Conservation (phyloP, 2,113 vertebrate species). For the Neoarius graeffei region DNA sequence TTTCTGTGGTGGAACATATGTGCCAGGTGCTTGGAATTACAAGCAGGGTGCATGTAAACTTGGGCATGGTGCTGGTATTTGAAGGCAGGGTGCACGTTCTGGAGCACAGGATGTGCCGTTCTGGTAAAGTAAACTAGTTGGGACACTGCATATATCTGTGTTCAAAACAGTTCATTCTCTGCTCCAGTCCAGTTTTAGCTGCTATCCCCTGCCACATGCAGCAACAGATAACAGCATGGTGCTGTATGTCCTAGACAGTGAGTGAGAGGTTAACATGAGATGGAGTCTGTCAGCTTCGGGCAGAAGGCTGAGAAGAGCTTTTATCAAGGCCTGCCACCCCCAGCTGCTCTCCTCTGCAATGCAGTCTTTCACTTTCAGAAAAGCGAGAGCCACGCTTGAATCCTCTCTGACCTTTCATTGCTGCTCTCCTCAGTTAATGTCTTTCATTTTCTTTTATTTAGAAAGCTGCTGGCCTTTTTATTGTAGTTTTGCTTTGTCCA, state of each 20-base stretch:
- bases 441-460: constrained; percentile 47
- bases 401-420: constrained; percentile 57
- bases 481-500: constrained; percentile 13
- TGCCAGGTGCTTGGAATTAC: too few species aligned
- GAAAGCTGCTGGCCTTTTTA: constrained; percentile 11
- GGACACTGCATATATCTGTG: too few species aligned
- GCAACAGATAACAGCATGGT: constrained; percentile 57
- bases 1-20: too few species aligned
- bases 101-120: too few species aligned
- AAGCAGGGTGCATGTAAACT: too few species aligned
- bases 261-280: constrained; percentile 45
- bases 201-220: constrained; percentile 49
- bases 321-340: constrained; percentile 67
- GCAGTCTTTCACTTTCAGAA: constrained; percentile 64
- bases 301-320: constrained; percentile 56
- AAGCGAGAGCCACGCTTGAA: constrained; percentile 54
- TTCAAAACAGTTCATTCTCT: neutral
- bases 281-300: constrained; percentile 63
- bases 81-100: too few species aligned
- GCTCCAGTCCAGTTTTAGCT: neutral
- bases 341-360: constrained; percentile 70
- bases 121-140: too few species aligned
- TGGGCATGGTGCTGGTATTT: too few species aligned
- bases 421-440: constrained; percentile 29
- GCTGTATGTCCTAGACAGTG: constrained; percentile 56